Evolutionary conservation across 2,888 invertebrate species (phyloP), one percentile per base, ranked within the genome.

Genomic region (Drosophila peninsularis): DNA sequence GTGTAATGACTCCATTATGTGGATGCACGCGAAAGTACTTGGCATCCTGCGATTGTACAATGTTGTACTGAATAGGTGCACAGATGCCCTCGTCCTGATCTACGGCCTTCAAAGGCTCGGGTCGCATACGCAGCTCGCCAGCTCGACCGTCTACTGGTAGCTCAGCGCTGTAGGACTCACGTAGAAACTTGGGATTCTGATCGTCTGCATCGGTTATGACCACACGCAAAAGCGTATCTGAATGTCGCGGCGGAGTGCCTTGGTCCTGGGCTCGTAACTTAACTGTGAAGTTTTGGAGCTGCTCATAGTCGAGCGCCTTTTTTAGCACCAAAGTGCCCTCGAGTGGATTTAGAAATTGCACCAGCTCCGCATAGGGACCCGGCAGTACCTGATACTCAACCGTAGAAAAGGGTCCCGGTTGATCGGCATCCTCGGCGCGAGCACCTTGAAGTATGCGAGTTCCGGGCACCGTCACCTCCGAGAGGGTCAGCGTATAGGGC

Each of bases 181-280:
- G 94, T 10, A 94, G 90, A 90, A 97, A 98, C 83, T 94, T 94
- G 0, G 98, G 98, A 93, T 98, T 98, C 93, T 98, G 97, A 92
- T 98, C 98, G 88, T 98, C 98, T 0, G 97, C 97, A 91, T 98
- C 98, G 24, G 97, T 94, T 45, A 98, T 96, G 71, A 95, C 95
- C 0, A 98, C 96, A 4, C 94, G 94, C 5, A 98, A 94, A 32
- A 94, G 93, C 0, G 97, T 96, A 86, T 97, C 96, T 41, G 95
- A 95, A 88, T 94, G 94, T 79, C 94, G 94, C 0, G 97, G 96
- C 2, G 97, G 97, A 45, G 94, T 94, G 27, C 97, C 98, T 73
- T 96, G 96, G 93, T 98, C 98, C 93, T 95, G 94, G 0, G 95
- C 96, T 6, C 95, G 93, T 56, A 98, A 94, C 49, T 94, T 94